Evolutionary conservation across 2,113 vertebrate genomes (phyloP).

Genomic region (Erpornis zantholeuca): DNA sequence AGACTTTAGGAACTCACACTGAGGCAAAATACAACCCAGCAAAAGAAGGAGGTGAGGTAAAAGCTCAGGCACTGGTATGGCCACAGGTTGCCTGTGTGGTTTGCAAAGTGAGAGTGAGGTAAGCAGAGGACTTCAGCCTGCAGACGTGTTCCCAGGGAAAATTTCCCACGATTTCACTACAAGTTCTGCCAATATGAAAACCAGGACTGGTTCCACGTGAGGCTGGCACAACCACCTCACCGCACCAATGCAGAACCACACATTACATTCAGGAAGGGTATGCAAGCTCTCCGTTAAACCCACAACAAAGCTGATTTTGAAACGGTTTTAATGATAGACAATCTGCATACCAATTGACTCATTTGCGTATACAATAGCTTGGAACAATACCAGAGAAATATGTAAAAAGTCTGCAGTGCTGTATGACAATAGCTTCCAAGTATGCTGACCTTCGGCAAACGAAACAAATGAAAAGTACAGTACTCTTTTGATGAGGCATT

Average conservation of each 20-base stretch:
- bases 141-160: background rate
- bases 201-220: background rate
- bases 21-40: background rate
- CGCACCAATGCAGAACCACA: background rate
- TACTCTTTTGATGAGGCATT: conserved; percentile 69
- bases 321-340: conserved; percentile 73
- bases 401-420: conserved; percentile 65
- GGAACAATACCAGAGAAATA: conserved; percentile 72
- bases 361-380: conserved; percentile 50
- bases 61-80: rapidly evolving
- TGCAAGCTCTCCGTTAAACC: conserved; percentile 46
- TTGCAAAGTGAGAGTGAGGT: background rate
- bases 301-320: conserved; percentile 71
- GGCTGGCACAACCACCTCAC: background rate
- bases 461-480: conserved; percentile 64
- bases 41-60: background rate
- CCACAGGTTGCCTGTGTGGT: background rate
- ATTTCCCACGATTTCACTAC: background rate
- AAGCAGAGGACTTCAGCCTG: background rate
- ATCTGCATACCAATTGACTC: conserved; percentile 77
- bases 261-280: conserved; percentile 50
- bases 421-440: conserved; percentile 72
- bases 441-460: conserved; percentile 70
- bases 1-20: background rate
- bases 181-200: background rate